A percentile compares a stretch with the other conserved stretches of the same genome.
Conservation (phyloP, 2,797 vertebrate species). For the Staurois parvus region DNA sequence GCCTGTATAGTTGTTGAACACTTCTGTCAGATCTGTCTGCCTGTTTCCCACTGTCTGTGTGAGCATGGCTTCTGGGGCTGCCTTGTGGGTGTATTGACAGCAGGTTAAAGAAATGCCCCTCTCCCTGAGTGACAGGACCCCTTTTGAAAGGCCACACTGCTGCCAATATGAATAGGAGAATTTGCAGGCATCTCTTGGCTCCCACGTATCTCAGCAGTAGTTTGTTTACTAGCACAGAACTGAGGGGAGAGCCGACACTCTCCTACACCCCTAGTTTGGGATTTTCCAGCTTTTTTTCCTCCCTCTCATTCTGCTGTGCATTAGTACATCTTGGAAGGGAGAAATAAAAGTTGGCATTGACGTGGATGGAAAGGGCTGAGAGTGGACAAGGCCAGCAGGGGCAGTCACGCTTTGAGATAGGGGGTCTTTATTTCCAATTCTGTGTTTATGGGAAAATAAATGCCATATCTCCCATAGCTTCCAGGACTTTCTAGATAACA, state of each 20-base stretch:
- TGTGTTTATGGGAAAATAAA: constrained; percentile 78
- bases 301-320: not conserved
- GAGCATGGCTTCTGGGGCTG: constrained; percentile 64
- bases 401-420: constrained; percentile 78
- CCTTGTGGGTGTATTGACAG: constrained; percentile 60
- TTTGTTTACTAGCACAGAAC: constrained; percentile 23
- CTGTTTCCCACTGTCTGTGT: constrained; percentile 52
- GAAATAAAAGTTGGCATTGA: constrained; percentile 67
- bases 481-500: constrained; percentile 74
- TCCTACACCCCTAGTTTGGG: not conserved
- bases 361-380: constrained; percentile 72
- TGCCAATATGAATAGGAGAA: constrained; percentile 76
- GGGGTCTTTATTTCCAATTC: constrained; percentile 70
- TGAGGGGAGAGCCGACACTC: not conserved
- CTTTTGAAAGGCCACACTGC: constrained; percentile 80
- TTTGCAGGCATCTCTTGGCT: constrained; percentile 68
- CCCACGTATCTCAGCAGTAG: constrained; percentile 19
- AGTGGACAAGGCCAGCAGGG: constrained; percentile 79
- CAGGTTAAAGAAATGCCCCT: constrained; percentile 73
- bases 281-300: constrained; percentile 19
- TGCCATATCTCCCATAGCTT: constrained; percentile 77
- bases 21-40: constrained; percentile 48
- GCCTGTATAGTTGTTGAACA: constrained; percentile 65
- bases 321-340: constrained; percentile 37
- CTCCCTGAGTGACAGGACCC: constrained; percentile 83